Base-by-base conservation (phyloP, 1,140 invertebrate species). In the Tetranychus cinnabarinus region DNA sequence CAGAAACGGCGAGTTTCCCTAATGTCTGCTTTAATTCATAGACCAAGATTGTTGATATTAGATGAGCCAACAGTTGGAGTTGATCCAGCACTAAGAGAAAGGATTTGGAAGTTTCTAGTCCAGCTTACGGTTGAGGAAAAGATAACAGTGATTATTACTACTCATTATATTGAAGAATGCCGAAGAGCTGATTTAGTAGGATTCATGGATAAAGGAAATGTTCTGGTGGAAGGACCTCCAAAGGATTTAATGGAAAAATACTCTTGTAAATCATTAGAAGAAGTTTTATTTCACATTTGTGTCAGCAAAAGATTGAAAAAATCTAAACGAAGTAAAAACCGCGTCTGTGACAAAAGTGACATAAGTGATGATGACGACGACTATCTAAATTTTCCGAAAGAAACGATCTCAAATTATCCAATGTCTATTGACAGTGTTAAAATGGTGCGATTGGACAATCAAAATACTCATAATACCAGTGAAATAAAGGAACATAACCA, bases 11-110 rank as follows among this genome's bases (percentile, higher is more conserved):
- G 89, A 63, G 87, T 91, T 0, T 91, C 87, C 4, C 88, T 96
- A 68, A 87, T 88, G 1, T 83, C 88, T 33, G 89, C 89, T 4
- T 74, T 96, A 7, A 83, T 95, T 76, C 88, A 93, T 68, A 85
- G 89, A 72, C 89, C 89, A 0, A 85, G 91, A 71, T 76, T 95
- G n/a, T 74, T 96, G n/a, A 91, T 96, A 69, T 77, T 96, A 12
- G 90, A 96, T 70, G 90, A 96, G 71, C 90, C 89, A 0, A 93
- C 90, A 0, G 89, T 93, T 35, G 88, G 88, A 23, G 84, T 91
- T 36, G 88, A 92, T 76, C 87, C 87, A 0, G 72, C 90, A 31
- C 76, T 90, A 2, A 78, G 91, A 66, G 84, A 90, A 71, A 86
- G 80, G 23, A 62, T 64, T 62, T 64, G 63, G 63, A n/a, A 86